Conservation (phyloP, 2,113 vertebrate species). For the Sterna hirundo region DNA sequence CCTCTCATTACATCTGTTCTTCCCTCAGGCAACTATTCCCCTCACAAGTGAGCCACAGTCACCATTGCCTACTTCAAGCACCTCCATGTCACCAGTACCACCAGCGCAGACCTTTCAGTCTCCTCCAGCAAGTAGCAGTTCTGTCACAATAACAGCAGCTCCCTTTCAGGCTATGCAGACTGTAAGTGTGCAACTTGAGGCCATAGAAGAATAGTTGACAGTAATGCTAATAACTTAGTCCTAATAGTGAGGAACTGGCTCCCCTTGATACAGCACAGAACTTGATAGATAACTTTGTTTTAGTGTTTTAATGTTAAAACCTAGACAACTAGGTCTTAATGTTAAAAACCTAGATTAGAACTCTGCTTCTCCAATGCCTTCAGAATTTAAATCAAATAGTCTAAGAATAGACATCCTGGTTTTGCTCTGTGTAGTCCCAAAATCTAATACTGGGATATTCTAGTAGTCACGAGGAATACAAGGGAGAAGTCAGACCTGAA, state of each 20-base stretch:
- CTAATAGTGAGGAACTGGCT: neutral
- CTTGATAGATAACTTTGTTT: neutral
- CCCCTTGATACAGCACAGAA: neutral
- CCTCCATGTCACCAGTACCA: constrained; percentile 53
- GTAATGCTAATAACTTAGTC: neutral
- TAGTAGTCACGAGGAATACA: neutral
- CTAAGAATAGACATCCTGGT: neutral
- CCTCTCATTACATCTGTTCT: constrained; percentile 31
- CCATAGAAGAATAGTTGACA: neutral
- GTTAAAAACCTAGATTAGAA: neutral
- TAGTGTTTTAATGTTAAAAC: neutral
- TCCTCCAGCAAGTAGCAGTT: constrained; percentile 75
- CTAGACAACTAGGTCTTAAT: neutral
- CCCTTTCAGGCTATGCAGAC: constrained; percentile 87
- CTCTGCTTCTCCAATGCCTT: neutral
- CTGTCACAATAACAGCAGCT: constrained; percentile 70
- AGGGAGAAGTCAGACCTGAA: neutral
- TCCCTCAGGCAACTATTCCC: constrained; percentile 64
- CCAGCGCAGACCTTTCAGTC: constrained; percentile 76
- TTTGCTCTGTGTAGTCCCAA: neutral
- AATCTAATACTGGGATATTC: neutral
- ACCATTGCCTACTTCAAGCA: constrained; percentile 65
- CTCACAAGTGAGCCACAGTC: constrained; percentile 67
- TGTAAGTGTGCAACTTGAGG: constrained; percentile 72
- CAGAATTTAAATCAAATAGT: neutral